Evolutionary conservation across 2,888 invertebrate genomes (phyloP), one percentile per base, ranked within the genome.

Genomic region (Caenorhabditis sinica): DNA sequence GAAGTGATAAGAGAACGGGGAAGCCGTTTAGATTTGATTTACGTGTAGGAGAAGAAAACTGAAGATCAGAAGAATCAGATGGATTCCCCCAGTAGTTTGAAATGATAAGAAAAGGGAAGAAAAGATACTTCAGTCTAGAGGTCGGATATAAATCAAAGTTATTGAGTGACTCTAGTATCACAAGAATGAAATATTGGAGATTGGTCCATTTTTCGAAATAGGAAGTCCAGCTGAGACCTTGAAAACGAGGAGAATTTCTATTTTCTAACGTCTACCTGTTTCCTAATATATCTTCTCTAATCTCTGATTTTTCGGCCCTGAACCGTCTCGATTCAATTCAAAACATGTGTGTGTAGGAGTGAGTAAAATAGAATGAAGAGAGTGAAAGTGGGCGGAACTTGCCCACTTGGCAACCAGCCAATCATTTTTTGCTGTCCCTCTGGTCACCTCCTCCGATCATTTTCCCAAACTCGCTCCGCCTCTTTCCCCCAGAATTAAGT

Each of bases 241-340:
- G 73, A 74, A 45, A 65, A 53, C 56, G 28, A 56, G 56, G 43
- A 28, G 49, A 65, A 45, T 17, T 45, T 1, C 65, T 17, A 40
- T 65, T 65, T 45, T 45, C 25, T 40, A 65, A 73, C 61, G 61
- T 51, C 36, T 65, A 43, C n/a, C 73, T 63, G 33, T 53, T 63
- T 74, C 17, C 63, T 53, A 36, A 74, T 74, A 63, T 74, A 74
- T 74, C 63, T 63, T 74, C 25, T 49, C 58, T 66, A 68, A 77
- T 69, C 77, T 69, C 61, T 77, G 77, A 77, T 69, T 77, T 66
- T 51, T 75, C 71, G 77, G 40, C 77, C 77, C 61, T 79, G 77
- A 79, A 79, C 69, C 71, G 69, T 75, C 65, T 65, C 56, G 75
- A 66, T 60, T 68, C 40, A 49, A 76, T 68, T 56, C 58, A 68